phyloP scores from a whole-genome alignment of 2,888 invertebrate genomes.

The Atethmia centrago region DNA sequence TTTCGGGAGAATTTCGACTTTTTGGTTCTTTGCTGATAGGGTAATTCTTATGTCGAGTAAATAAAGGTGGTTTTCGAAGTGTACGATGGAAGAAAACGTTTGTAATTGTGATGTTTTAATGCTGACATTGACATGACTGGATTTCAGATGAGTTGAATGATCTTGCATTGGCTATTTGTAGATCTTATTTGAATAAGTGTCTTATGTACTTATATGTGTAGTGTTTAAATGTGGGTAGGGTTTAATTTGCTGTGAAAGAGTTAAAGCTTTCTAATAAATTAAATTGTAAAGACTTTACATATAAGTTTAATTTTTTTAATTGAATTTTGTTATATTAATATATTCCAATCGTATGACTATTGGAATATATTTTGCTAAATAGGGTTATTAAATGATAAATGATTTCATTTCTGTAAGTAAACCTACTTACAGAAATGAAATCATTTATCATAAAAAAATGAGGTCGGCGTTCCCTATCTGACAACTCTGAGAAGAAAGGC shows the following conservation, averaged over 20 bases:
- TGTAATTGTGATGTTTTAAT: slow-evolving; percentile 30
- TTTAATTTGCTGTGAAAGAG: background rate
- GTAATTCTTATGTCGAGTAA: slow-evolving; percentile 4
- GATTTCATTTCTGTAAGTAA: too few species aligned
- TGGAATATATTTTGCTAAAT: background rate
- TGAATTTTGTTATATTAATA: background rate
- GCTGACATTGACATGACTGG: slow-evolving; percentile 55
- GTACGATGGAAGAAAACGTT: slow-evolving; percentile 31
- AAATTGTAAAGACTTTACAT: background rate
- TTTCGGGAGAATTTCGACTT: slow-evolving; percentile 38
- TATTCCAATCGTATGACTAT: too few species aligned
- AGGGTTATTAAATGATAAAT: background rate
- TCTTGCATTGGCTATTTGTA: slow-evolving; percentile 27
- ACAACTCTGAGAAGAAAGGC: too few species aligned
- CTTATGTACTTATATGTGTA: background rate
- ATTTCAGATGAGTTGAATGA: slow-evolving; percentile 31
- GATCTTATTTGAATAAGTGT: slow-evolving; percentile 24
- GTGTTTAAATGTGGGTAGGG: background rate
- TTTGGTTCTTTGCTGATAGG: slow-evolving; percentile 2
- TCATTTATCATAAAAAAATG: too few species aligned
- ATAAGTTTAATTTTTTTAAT: background rate
- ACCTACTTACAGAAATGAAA: too few species aligned
- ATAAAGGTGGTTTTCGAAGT: slow-evolving; percentile 38
- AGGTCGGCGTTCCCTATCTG: too few species aligned
- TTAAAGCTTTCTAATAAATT: background rate